Evolutionary conservation across 2,113 vertebrate species (phyloP).

Genomic region (Eclectus roratus): DNA sequence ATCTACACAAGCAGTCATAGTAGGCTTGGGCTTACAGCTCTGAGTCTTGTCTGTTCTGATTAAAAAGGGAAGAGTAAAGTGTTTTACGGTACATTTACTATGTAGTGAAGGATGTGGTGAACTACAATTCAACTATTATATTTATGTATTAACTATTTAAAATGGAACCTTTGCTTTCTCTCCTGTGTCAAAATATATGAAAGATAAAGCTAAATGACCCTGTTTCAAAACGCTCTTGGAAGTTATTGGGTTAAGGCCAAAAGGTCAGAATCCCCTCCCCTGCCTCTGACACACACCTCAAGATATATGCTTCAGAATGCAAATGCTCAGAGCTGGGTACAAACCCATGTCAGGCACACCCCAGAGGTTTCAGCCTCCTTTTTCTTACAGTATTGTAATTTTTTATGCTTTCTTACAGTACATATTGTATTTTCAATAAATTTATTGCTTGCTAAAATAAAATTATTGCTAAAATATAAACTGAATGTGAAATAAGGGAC

Average conservation of each 20-base stretch:
- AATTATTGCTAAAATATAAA: not conserved
- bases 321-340: not conserved
- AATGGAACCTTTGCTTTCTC: not conserved
- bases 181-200: not conserved
- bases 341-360: not conserved
- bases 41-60: not conserved
- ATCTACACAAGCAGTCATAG: not conserved
- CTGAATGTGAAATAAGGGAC: not conserved
- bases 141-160: constrained; percentile 3
- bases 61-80: not conserved
- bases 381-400: not conserved
- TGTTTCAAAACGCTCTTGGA: not conserved
- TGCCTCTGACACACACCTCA: not conserved
- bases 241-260: not conserved
- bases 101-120: not conserved
- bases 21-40: not conserved
- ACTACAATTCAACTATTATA: not conserved
- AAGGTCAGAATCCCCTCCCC: constrained; percentile 11
- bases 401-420: not conserved
- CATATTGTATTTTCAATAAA: not conserved
- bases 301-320: not conserved
- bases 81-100: not conserved
- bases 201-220: not conserved
- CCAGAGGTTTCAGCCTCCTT: not conserved
- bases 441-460: not conserved